Evolutionary conservation across 2,797 vertebrate species (phyloP), one percentile per base, ranked within the genome.

Genomic region (Smutsia temminckii): DNA sequence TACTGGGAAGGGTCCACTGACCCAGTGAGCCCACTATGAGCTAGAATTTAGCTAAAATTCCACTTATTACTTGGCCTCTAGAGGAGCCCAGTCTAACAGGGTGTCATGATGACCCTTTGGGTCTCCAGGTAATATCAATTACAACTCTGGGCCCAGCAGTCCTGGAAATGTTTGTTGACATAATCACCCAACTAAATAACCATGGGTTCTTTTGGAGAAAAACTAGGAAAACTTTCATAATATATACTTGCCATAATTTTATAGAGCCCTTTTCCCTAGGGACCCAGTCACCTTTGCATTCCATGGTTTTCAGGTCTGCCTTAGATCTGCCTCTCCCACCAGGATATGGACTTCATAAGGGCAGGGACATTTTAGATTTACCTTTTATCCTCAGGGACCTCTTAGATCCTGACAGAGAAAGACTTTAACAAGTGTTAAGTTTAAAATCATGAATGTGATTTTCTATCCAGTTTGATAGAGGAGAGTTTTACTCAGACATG

Each of bases 401-500:
- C 49, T 71, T 66, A 57, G 46, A 83, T 27, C 34, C 55, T 78
- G 49, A 37, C 0, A 69, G n/a, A 79, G 21, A 4, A 40, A 27
- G 53, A 32, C 27, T 84, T 84, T 66, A 57, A 86, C 64, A 83
- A 81, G 85, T 79, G n/a, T 27, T 80, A 66, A 61, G 7, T 57
- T 61, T 91, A 72, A 91, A 88, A 72, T 84, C 84, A 9, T 42
- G 3, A 94, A 69, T 69, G 75, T 71, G 42, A 7, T 91, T 85
- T 40, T 69, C 29, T 71, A 20, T 71, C 13, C 32, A 80, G 40
- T 69, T 37, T 37, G 32, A 77, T 17, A 68, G 21, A 90, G 25
- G 55, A 32, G 21, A 34, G 9, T 49, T 64, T 63, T 55, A 55
- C 12, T 32, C 34, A 83, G 61, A 81, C 12, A 25, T 90, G n/a